Evolutionary conservation across 2,888 invertebrate species (phyloP).

Genomic region (Zelleria hepariella): DNA sequence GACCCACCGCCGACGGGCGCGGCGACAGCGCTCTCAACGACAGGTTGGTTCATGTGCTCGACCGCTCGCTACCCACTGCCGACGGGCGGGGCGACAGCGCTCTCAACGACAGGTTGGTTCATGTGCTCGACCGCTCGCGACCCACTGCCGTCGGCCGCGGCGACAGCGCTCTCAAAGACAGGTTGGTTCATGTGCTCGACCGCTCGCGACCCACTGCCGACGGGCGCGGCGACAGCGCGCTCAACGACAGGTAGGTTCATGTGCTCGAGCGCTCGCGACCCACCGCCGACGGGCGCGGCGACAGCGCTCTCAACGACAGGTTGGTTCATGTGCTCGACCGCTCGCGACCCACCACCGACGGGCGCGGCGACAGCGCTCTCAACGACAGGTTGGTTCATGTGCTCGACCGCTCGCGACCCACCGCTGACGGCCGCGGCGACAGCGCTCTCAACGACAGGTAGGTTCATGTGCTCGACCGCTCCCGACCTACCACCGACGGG

Average conservation of each 20-base stretch:
- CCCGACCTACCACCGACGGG: constrained; percentile 27
- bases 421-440: neutral
- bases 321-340: no score
- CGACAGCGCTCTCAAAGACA: neutral
- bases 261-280: neutral
- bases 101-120: constrained; percentile 23
- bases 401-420: neutral
- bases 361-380: constrained; percentile 30
- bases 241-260: constrained; percentile 22
- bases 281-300: neutral
- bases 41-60: no score
- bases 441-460: neutral
- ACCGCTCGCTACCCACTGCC: constrained; percentile 24
- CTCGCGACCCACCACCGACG: constrained; percentile 27
- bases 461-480: constrained; percentile 14
- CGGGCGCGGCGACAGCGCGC: constrained; percentile 30
- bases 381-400: constrained; percentile 22
- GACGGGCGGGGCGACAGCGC: constrained; percentile 32
- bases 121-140: neutral
- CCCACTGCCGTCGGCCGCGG: neutral
- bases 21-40: neutral
- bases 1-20: neutral
- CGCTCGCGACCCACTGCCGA: constrained; percentile 27
- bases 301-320: neutral
- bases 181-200: constrained; percentile 12